Conservation (phyloP, 2,888 invertebrate species). For the Rhopalosiphum nymphaeae region DNA sequence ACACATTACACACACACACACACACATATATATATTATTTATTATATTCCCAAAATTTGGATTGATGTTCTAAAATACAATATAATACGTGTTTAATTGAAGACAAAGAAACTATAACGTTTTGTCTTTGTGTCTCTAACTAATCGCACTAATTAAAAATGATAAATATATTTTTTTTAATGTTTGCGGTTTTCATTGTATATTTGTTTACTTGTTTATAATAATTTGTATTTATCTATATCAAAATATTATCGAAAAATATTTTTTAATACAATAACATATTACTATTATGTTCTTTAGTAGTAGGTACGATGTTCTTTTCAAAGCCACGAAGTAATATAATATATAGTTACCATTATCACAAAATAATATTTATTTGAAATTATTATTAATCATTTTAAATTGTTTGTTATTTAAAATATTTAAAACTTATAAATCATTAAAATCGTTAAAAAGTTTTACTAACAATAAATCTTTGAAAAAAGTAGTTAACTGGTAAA, state of each 20-base stretch:
- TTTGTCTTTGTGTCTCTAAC: not conserved
- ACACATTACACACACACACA: not conserved
- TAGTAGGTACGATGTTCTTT: not conserved
- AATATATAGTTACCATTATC: not conserved
- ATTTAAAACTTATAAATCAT: slow-evolving; percentile 25
- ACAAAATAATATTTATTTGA: not conserved
- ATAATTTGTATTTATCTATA: not conserved
- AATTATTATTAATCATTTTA: not conserved
- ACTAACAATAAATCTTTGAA: not conserved
- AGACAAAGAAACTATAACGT: not conserved
- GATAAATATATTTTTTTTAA: not conserved
- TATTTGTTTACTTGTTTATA: no score
- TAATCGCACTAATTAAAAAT: not conserved
- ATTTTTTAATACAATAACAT: not conserved
- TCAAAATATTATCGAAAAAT: not conserved
- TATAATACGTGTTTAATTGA: not conserved
- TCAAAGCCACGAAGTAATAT: not conserved
- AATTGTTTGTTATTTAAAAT: not conserved
- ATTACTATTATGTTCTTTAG: not conserved
- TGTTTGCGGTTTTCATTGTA: not conserved
- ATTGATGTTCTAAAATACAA: not conserved
- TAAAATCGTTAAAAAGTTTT: slow-evolving; percentile 50
- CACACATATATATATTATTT: not conserved
- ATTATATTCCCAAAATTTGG: not conserved
- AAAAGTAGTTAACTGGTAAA: slow-evolving; percentile 18